Evolutionary conservation across 2,113 vertebrate genomes (phyloP).

Genomic region (Nycticebus coucang): DNA sequence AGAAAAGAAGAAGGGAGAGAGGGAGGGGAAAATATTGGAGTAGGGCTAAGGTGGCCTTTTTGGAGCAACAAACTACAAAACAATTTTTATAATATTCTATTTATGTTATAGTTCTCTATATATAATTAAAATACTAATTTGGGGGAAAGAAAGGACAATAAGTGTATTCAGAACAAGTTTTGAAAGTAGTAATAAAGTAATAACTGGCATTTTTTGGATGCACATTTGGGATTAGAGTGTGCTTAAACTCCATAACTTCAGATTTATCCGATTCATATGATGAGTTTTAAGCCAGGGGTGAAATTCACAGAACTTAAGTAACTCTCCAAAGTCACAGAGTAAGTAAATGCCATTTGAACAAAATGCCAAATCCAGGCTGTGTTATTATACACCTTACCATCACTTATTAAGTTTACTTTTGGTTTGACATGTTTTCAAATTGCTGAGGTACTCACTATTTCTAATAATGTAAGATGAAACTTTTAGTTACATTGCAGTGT

Average conservation of each 20-base stretch:
- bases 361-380: neutral
- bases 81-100: neutral
- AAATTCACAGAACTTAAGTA: neutral
- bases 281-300: neutral
- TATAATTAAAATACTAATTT: neutral
- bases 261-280: too few relatives aligned
- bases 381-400: neutral
- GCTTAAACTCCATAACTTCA: neutral
- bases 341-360: neutral
- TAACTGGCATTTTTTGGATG: neutral
- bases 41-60: too few relatives aligned
- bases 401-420: neutral
- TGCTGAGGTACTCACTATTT: neutral
- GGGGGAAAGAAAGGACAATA: neutral
- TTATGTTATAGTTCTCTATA: neutral
- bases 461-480: too few relatives aligned
- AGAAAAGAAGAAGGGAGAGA: too few relatives aligned
- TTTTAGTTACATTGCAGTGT: neutral
- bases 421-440: neutral
- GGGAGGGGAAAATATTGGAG: rapidly evolving
- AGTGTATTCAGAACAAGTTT: neutral
- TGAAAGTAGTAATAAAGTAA: neutral
- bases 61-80: neutral
- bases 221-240: too few relatives aligned
- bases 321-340: too few relatives aligned